Evolutionary conservation across 2,888 invertebrate genomes (phyloP).

Genomic region (Metacarcinus magister): DNA sequence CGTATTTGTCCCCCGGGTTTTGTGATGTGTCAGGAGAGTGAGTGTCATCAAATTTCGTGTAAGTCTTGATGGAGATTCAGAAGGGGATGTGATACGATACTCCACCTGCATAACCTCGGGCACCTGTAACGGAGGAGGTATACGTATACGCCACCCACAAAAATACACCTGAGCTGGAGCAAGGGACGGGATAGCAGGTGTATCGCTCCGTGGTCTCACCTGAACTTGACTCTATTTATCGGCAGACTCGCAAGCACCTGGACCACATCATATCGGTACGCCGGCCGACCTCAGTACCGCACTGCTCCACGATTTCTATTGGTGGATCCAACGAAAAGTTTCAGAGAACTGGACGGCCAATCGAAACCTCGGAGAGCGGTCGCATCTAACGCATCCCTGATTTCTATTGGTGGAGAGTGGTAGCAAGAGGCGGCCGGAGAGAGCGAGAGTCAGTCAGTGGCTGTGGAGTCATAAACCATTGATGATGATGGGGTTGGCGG

Average conservation of each 20-base stretch:
- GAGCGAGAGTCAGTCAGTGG: slow-evolving; percentile 76
- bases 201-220: background rate
- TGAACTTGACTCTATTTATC: slow-evolving; percentile 38
- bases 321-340: slow-evolving; percentile 35
- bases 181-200: background rate
- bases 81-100: background rate
- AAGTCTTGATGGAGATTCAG: background rate
- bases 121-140: background rate
- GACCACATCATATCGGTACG: background rate
- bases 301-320: slow-evolving; percentile 15
- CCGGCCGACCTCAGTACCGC: background rate
- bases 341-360: slow-evolving; percentile 1
- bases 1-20: background rate
- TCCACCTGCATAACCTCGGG: background rate
- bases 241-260: background rate
- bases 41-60: background rate
- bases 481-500: slow-evolving; percentile 76
- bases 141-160: background rate
- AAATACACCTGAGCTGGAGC: background rate
- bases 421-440: slow-evolving; percentile 58
- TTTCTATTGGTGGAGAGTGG: slow-evolving; percentile 72
- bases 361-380: slow-evolving; percentile 58
- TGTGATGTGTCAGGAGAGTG: background rate
- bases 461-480: slow-evolving; percentile 74
- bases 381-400: slow-evolving; percentile 13